These are phyloP conservation scores for Melitaea athalia DNA, from an alignment of 2,888 invertebrate species.

Conservation along the genomic window DNA sequence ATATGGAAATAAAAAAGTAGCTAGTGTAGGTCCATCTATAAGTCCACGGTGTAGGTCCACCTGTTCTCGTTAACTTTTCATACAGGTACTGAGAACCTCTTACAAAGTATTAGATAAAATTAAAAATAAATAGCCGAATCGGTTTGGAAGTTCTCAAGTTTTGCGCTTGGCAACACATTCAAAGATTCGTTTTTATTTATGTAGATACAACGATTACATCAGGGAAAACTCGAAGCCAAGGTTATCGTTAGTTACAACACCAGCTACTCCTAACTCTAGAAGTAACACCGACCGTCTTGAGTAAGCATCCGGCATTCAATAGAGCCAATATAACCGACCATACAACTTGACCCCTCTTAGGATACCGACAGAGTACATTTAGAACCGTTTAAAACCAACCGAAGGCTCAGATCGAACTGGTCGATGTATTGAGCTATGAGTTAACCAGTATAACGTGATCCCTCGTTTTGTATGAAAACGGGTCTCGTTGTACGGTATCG, in stretches of 20 bases:
- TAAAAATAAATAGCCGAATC: no score
- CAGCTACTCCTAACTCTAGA: conserved; percentile 46
- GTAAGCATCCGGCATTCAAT: conserved; percentile 78
- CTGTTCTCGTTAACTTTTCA: no score
- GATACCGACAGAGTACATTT: conserved; percentile 41
- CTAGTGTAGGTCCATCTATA: no score
- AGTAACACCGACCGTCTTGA: conserved; percentile 64
- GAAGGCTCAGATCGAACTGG: conserved; percentile 35
- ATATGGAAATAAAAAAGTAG: no score
- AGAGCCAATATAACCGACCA: conserved; percentile 71
- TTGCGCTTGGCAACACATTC: no score
- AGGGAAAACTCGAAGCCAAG: conserved; percentile 21
- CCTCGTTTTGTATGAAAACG: conserved; percentile 23
- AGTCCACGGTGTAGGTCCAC: no score
- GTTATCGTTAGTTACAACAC: conserved; percentile 39
- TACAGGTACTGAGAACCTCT: no score
- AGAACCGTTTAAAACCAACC: conserved; percentile 31
- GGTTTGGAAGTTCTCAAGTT: no score
- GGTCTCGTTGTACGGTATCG: conserved; percentile 21
- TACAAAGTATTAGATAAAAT: no score
- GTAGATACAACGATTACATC: conserved; percentile 14
- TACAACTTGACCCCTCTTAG: conserved; percentile 52
- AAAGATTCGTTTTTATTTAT: no score
- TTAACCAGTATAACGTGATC: conserved; percentile 37
- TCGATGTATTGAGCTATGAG: conserved; percentile 27